phyloP scores from a whole-genome alignment of 2,888 invertebrate species.

The Drosophila anomalipes region DNA sequence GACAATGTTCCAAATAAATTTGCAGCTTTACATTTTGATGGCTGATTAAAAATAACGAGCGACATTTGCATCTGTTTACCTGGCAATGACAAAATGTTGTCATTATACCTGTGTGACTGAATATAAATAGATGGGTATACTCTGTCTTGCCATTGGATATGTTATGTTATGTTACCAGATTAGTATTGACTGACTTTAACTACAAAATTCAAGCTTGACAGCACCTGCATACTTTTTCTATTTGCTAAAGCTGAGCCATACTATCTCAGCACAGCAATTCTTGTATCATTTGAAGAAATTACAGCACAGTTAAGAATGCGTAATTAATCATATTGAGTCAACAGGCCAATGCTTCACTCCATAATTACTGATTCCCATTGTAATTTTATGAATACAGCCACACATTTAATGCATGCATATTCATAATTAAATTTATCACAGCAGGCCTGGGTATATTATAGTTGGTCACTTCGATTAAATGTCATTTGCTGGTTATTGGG shows the following conservation, averaged over 20 bases:
- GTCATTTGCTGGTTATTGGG: conserved; percentile 13
- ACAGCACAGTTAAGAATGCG: background rate
- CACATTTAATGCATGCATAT: background rate
- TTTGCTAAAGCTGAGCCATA: background rate
- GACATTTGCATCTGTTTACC: conserved; percentile 60
- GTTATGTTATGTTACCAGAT: background rate
- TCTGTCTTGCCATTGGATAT: background rate
- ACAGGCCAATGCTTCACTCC: background rate
- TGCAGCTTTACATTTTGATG: conserved; percentile 62
- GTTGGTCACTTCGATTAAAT: conserved; percentile 5
- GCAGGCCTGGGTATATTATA: conserved; percentile 15
- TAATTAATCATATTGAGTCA: background rate
- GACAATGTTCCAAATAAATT: conserved; percentile 34
- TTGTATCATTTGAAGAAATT: background rate
- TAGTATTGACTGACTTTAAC: background rate
- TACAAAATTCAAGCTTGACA: background rate
- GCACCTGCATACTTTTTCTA: background rate
- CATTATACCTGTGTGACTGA: conserved; percentile 2
- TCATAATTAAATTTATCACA: background rate
- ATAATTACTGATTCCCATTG: background rate
- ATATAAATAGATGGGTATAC: background rate
- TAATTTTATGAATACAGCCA: background rate
- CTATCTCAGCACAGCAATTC: background rate
- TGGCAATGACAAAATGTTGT: conserved; percentile 25
- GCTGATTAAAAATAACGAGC: conserved; percentile 73